Conservation (phyloP, 2,797 vertebrate species). For the Zalophus californianus region DNA sequence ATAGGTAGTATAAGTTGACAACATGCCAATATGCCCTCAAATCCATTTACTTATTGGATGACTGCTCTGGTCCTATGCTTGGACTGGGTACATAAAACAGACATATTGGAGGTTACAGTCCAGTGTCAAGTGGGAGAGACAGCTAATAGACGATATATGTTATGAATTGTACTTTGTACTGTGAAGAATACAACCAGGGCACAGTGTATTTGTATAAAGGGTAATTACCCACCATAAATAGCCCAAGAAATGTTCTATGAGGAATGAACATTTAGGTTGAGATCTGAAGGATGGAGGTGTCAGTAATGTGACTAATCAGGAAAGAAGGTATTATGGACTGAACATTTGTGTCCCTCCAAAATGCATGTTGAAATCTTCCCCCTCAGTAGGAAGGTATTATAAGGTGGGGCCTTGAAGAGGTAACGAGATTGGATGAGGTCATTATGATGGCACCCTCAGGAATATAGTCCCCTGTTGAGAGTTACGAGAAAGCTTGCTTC, state of each 20-base stretch:
- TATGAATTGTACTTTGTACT: neutral
- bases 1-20: neutral
- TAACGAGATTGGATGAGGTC: neutral
- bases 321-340: neutral
- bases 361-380: neutral
- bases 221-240: neutral
- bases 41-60: neutral
- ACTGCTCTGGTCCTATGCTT: neutral
- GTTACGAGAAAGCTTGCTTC: neutral
- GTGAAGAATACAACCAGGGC: constrained; percentile 22
- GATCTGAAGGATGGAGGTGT: neutral
- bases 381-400: neutral
- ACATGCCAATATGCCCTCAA: neutral
- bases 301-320: neutral
- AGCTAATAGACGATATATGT: neutral
- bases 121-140: neutral
- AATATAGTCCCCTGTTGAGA: neutral
- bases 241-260: neutral
- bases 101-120: neutral
- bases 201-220: constrained; percentile 34
- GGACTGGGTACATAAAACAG: neutral
- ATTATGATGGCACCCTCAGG: neutral
- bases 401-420: neutral
- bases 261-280: neutral
- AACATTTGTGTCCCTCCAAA: neutral